A percentile compares a stretch with the other conserved stretches of the same genome.
Conservation (phyloP, 2,113 vertebrate genomes). For the Cyrtonyx montezumae region DNA sequence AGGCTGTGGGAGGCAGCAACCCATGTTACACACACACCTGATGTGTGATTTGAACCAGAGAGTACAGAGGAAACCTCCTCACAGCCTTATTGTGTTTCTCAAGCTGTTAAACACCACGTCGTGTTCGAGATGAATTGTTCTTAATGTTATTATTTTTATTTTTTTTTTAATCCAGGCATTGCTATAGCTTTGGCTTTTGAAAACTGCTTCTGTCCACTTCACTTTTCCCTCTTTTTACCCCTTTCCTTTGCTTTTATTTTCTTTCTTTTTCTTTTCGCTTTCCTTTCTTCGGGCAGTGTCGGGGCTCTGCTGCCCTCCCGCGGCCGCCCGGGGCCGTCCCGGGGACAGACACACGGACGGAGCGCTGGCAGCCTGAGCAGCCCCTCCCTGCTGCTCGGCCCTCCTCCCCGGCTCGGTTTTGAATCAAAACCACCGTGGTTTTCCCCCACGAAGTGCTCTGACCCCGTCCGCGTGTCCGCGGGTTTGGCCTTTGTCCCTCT, state of each 20-base stretch:
- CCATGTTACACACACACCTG: fast-evolving
- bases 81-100: background rate
- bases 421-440: background rate
- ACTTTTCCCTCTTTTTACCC: background rate
- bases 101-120: background rate
- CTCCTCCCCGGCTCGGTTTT: background rate
- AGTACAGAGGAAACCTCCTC: background rate
- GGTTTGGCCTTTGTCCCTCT: background rate
- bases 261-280: background rate
- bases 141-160: background rate
- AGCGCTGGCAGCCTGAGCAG: background rate
- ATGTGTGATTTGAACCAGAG: background rate
- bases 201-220: background rate
- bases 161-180: background rate
- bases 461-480: background rate
- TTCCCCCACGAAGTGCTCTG: background rate
- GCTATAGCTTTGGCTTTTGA: background rate
- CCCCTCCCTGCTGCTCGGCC: background rate
- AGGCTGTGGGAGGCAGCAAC: background rate
- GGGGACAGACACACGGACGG: background rate
- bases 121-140: background rate
- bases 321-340: background rate
- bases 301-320: background rate
- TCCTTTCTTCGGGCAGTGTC: background rate
- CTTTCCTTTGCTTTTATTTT: background rate